These are phyloP conservation scores for Hypomesus transpacificus DNA, from an alignment of 2,113 vertebrate genomes.

Conservation along the genomic window DNA sequence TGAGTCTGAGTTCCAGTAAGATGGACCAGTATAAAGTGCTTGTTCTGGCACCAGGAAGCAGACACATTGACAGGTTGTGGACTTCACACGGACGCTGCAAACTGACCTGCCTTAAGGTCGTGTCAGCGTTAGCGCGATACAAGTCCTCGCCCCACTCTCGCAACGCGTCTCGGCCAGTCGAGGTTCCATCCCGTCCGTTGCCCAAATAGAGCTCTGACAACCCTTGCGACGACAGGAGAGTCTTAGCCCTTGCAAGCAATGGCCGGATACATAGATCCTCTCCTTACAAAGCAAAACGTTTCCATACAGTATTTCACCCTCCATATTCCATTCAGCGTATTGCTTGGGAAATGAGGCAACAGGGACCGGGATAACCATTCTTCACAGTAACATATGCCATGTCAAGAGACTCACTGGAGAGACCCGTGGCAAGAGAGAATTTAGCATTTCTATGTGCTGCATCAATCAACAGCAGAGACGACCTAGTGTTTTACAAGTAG, in stretches of 20 bases:
- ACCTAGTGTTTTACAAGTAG: neutral
- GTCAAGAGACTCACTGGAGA: neutral
- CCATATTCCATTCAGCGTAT: neutral
- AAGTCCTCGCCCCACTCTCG: neutral
- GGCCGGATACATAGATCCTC: neutral
- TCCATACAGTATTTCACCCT: neutral
- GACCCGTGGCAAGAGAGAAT: neutral
- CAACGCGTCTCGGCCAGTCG: neutral
- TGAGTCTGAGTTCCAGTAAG: slow-evolving; percentile 15
- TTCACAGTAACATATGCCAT: neutral
- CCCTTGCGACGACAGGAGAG: neutral
- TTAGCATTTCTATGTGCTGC: neutral
- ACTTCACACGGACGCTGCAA: neutral
- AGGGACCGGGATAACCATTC: neutral
- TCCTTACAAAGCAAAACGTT: no score
- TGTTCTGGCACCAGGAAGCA: no score
- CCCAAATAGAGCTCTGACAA: neutral
- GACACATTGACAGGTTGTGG: neutral
- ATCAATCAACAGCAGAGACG: slow-evolving; percentile 1
- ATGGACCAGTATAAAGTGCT: no score
- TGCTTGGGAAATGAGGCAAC: neutral
- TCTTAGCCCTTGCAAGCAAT: neutral
- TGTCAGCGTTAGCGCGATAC: neutral
- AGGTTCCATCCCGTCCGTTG: neutral
- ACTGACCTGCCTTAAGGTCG: slow-evolving; percentile 1